A percentile compares a stretch with the other conserved stretches of the same genome.
Conservation (phyloP, 2,888 invertebrate species). For the Lasioglossum zephyrum region DNA sequence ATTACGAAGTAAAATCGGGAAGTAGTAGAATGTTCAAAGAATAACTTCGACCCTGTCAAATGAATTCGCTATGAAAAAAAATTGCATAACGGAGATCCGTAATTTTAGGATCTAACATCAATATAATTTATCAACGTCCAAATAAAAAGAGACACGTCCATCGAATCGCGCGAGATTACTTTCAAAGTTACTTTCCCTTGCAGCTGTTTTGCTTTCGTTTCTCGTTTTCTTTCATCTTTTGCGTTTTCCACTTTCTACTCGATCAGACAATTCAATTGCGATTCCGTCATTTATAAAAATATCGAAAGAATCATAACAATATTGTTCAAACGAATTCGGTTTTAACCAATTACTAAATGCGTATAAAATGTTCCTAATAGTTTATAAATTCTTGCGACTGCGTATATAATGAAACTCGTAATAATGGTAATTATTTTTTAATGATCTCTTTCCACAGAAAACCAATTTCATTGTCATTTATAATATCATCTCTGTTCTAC, state of each 20-base stretch:
- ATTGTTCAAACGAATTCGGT: neutral
- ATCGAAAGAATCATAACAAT: neutral
- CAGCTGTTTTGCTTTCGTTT: neutral
- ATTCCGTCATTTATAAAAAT: neutral
- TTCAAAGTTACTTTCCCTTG: neutral
- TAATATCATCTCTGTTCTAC: neutral
- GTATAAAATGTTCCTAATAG: neutral
- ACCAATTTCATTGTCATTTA: slow-evolving; percentile 1
- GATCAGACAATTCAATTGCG: neutral
- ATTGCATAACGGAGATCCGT: neutral
- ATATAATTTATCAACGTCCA: neutral
- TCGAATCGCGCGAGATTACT: neutral
- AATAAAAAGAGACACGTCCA: neutral
- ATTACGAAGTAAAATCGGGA: neutral
- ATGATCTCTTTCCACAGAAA: neutral
- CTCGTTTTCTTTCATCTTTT: neutral
- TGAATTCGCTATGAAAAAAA: neutral
- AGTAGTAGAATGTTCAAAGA: neutral
- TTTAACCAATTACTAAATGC: neutral
- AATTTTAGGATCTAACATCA: neutral
- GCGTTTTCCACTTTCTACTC: slow-evolving; percentile 5
- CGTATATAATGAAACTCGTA: neutral
- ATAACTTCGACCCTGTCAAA: neutral
- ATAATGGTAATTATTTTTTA: neutral
- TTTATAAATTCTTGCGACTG: neutral